phyloP scores from a whole-genome alignment of 1,140 invertebrate species.

The Brachionus angularis region DNA sequence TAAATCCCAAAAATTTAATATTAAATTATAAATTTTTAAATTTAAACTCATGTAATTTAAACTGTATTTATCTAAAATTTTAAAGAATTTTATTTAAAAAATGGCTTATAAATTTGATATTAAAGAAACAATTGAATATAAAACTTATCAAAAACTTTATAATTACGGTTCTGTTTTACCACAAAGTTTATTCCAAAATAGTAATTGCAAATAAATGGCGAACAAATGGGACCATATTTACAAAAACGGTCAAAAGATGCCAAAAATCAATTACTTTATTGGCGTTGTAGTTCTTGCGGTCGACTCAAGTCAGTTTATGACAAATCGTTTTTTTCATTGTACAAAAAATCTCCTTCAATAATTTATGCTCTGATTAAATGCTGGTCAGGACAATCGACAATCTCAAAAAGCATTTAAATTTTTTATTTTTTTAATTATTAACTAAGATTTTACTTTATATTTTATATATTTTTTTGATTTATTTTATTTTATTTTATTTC shows the following conservation, averaged over 20 bases:
- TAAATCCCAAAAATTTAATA: too few species aligned
- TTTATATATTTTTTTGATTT: too few species aligned
- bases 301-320: conserved; percentile 2
- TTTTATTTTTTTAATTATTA: too few species aligned
- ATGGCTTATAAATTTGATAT: too few species aligned
- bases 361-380: not conserved
- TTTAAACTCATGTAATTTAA: too few species aligned
- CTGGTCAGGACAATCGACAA: conserved; percentile 1
- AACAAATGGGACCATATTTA: not conserved
- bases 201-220: not conserved
- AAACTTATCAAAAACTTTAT: not conserved
- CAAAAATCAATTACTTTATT: not conserved
- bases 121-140: not conserved
- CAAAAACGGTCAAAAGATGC: not conserved
- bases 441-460: too few species aligned
- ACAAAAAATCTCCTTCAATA: not conserved
- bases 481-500: too few species aligned
- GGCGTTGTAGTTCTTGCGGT: conserved; percentile 3
- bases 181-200: not conserved
- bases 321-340: conserved; percentile 7
- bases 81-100: too few species aligned
- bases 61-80: too few species aligned
- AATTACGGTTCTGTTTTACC: not conserved
- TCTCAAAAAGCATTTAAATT: not conserved
- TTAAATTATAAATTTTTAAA: too few species aligned